A percentile compares a stretch with the other conserved stretches of the same genome.
Conservation (phyloP, 2,888 invertebrate genomes). For the Lasiommata megera region DNA sequence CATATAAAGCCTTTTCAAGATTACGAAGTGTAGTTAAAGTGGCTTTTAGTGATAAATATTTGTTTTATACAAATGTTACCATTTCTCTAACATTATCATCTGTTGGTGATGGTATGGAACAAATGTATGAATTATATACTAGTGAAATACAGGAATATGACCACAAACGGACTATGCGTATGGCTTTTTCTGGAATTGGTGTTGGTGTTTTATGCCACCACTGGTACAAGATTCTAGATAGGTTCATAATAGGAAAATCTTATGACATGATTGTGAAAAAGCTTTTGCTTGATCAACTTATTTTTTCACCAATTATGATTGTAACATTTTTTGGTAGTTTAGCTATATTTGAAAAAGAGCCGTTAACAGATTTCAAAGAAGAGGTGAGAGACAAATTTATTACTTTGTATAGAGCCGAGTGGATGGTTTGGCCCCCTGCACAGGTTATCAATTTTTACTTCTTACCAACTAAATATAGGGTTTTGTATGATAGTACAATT, state of each 20-base stretch:
- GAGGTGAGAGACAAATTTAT: conserved; percentile 89
- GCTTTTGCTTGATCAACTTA: conserved; percentile 90
- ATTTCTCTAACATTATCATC: conserved; percentile 90
- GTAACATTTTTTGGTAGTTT: conserved; percentile 90
- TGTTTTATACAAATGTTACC: conserved; percentile 90
- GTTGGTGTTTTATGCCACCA: conserved; percentile 92
- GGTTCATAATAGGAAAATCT: conserved; percentile 86
- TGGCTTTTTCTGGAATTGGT: conserved; percentile 90
- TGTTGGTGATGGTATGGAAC: conserved; percentile 91
- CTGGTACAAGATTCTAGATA: conserved; percentile 93
- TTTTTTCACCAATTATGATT: conserved; percentile 93
- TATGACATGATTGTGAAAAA: conserved; percentile 87
- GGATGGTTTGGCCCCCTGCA: conserved; percentile 97
- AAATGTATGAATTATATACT: conserved; percentile 88
- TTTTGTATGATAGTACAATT: conserved; percentile 93
- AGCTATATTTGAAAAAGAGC: conserved; percentile 86
- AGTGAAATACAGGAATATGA: conserved; percentile 83
- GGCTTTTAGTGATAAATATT: conserved; percentile 85
- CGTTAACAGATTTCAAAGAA: conserved; percentile 82
- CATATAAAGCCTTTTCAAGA: conserved; percentile 40
- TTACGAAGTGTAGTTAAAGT: conserved; percentile 51
- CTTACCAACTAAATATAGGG: conserved; percentile 91
- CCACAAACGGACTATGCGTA: conserved; percentile 85
- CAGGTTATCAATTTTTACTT: conserved; percentile 96
- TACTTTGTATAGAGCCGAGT: conserved; percentile 92